phyloP scores from a whole-genome alignment of 2,888 invertebrate species.

The Sthenelais limicola region DNA sequence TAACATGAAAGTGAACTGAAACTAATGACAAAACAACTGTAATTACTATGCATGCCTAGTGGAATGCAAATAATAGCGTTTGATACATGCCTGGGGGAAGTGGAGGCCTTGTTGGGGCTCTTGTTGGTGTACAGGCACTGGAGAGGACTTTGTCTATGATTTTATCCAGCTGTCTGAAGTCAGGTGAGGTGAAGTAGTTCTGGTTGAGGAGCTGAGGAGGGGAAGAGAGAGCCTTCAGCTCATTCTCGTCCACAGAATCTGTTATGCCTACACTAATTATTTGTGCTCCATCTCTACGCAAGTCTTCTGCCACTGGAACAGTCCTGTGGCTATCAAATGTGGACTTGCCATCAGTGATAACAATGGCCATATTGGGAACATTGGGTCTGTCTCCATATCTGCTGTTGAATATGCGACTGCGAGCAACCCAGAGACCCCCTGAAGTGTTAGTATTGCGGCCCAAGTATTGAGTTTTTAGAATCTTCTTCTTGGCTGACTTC shows the following conservation, averaged over 20 bases:
- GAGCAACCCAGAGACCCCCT: slow-evolving; percentile 13
- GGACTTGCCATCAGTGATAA: slow-evolving; percentile 41
- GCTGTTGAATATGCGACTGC: neutral
- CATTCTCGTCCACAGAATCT: slow-evolving; percentile 19
- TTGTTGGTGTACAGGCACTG: slow-evolving; percentile 10
- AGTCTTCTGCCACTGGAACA: slow-evolving; percentile 36
- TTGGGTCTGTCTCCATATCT: slow-evolving; percentile 30
- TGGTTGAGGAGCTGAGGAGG: slow-evolving; percentile 49
- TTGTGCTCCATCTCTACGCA: slow-evolving; percentile 16
- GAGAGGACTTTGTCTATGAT: slow-evolving; percentile 11
- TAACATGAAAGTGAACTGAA: no score
- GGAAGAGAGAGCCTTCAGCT: slow-evolving; percentile 37
- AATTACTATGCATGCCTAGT: no score
- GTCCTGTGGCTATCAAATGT: slow-evolving; percentile 30
- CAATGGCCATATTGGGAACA: slow-evolving; percentile 21
- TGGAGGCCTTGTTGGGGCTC: slow-evolving; percentile 1
- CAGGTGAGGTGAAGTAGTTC: slow-evolving; percentile 52
- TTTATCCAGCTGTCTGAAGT: slow-evolving; percentile 36
- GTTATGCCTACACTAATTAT: slow-evolving; percentile 38
- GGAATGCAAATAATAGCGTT: no score
- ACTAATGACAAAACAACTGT: no score
- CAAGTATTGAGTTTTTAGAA: neutral
- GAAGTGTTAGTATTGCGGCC: slow-evolving; percentile 24
- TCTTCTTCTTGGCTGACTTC: neutral
- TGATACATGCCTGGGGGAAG: no score